phyloP scores from a whole-genome alignment of 2,797 vertebrate genomes.

The Macrochelys suwanniensis region DNA sequence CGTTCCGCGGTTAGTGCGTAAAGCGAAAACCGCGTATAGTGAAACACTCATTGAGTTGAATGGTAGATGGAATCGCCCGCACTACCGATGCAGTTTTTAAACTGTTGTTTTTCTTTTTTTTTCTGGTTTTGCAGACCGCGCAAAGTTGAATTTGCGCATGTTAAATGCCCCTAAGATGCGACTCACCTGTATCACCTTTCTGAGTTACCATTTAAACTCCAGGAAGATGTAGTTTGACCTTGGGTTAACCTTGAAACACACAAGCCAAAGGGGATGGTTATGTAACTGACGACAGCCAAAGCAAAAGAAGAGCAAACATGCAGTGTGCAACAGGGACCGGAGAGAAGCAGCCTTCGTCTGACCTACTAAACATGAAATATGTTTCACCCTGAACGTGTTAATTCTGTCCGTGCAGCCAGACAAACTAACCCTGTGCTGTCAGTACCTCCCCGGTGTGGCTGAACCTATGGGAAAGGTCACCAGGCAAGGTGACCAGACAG shows the following conservation, averaged over 20 bases:
- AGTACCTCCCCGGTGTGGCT: background rate
- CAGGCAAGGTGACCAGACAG: too few relatives aligned
- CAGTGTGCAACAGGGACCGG: background rate
- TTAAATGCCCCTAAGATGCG: too few relatives aligned
- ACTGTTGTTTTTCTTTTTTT: too few relatives aligned
- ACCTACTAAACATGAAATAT: background rate
- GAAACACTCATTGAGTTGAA: too few relatives aligned
- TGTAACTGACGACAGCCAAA: background rate
- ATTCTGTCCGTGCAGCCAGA: background rate
- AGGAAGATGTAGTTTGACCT: background rate
- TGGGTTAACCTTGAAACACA: constrained; percentile 36
- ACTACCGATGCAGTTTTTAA: too few relatives aligned
- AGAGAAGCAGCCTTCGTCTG: background rate
- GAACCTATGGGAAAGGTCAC: background rate
- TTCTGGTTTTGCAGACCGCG: too few relatives aligned
- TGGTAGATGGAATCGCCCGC: too few relatives aligned
- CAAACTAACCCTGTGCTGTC: background rate
- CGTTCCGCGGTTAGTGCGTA: too few relatives aligned
- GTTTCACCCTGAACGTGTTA: background rate
- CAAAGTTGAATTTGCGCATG: too few relatives aligned
- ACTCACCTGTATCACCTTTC: background rate
- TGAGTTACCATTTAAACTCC: constrained; percentile 1
- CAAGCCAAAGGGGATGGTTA: background rate
- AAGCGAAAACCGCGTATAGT: too few relatives aligned
- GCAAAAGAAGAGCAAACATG: background rate